Conservation (phyloP, 2,113 vertebrate genomes). For the Sprattus sprattus region DNA sequence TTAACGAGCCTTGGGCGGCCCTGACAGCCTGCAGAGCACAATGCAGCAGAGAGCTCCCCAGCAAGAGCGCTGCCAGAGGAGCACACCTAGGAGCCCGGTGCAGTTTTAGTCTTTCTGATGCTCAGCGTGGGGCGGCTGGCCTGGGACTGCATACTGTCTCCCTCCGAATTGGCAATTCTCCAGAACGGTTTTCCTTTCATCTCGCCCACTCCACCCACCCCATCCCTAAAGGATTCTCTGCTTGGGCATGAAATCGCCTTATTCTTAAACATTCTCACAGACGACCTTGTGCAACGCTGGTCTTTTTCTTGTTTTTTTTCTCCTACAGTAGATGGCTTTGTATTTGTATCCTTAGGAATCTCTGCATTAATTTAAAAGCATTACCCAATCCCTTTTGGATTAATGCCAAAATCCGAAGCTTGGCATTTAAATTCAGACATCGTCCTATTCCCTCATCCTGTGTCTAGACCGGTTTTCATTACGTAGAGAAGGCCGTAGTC, state of each 20-base stretch:
- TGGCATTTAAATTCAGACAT: slow-evolving; percentile 13
- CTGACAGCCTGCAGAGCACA: not conserved
- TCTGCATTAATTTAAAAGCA: not conserved
- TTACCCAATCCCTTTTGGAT: slow-evolving; percentile 6
- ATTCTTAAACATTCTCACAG: not conserved
- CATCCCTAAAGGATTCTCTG: not conserved
- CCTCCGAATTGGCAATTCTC: not conserved
- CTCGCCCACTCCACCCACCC: not conserved
- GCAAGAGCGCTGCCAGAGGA: not conserved
- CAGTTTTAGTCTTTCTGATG: not conserved
- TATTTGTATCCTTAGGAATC: not conserved
- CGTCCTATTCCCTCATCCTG: not conserved
- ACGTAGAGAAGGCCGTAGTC: not conserved
- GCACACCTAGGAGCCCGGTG: not conserved
- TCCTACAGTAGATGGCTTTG: not conserved
- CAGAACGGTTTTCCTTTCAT: not conserved
- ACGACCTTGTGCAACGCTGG: not conserved
- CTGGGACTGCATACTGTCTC: not conserved
- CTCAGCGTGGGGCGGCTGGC: not conserved
- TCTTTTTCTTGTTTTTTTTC: not conserved
- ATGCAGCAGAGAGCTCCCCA: not conserved
- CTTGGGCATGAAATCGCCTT: not conserved
- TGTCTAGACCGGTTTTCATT: not conserved
- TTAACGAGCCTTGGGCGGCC: not conserved
- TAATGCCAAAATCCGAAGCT: not conserved